Conservation (phyloP, 2,888 invertebrate species). For the Ophioninae sp. region DNA sequence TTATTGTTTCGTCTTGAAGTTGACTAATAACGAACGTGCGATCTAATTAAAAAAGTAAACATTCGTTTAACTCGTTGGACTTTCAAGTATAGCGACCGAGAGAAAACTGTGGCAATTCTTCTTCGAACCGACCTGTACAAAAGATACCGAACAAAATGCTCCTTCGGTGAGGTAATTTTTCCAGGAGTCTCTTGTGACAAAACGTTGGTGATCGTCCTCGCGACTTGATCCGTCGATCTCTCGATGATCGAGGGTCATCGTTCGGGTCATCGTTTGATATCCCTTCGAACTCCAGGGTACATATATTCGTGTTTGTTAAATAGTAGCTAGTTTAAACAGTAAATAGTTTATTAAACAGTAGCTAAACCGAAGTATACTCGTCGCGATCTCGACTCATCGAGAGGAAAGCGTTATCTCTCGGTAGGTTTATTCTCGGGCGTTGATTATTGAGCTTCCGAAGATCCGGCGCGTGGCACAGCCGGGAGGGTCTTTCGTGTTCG, state of each 20-base stretch:
- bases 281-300: conserved; percentile 1
- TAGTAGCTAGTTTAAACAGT: too few relatives aligned
- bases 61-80: too few relatives aligned
- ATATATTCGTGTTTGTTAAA: conserved; percentile 15
- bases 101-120: too few relatives aligned
- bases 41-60: not conserved
- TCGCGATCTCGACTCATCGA: too few relatives aligned
- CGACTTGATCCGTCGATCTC: conserved; percentile 11
- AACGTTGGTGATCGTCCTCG: not conserved
- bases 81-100: too few relatives aligned
- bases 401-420: conserved; percentile 28
- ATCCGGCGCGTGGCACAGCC: conserved; percentile 56
- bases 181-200: not conserved
- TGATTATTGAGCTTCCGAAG: conserved; percentile 32
- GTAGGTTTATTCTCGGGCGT: conserved; percentile 20
- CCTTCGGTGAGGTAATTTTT: not conserved
- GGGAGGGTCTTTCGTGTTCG: conserved; percentile 42
- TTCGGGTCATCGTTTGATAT: conserved; percentile 12
- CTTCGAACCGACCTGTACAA: not conserved
- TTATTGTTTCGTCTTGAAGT: too few relatives aligned
- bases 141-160: not conserved
- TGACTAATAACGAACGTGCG: not conserved
- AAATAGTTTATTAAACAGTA: too few relatives aligned
- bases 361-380: too few relatives aligned
- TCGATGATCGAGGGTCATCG: not conserved